Base-by-base conservation (phyloP, 2,113 vertebrate species). In the Nyctibius bracteatus region DNA sequence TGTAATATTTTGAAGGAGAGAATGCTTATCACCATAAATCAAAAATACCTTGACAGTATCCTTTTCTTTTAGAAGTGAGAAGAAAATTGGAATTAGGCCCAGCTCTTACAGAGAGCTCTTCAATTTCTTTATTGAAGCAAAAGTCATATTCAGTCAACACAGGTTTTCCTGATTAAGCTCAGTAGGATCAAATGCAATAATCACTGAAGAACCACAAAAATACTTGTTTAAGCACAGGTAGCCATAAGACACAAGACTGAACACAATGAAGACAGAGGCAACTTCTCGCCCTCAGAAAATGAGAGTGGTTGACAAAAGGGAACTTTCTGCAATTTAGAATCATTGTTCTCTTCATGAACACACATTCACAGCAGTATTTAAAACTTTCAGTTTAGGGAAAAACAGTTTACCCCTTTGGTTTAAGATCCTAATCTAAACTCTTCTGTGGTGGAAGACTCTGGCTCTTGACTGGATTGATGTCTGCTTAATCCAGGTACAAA, bases 121-220 rank as follows among this genome's bases (percentile, higher is more conserved):
- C 88, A 82, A 52, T 90, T 88, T 87, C 74, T 57, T 94, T 88
- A 57, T 57, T 80, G 66, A 93, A 94, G 44, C 24, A 95, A 85
- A 95, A 97, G 52, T 41, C 47, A 68, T 70, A 84, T 55, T 81
- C 73, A 82, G 81, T 61, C 65, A 90, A 80, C 54, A 66, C 71
- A 79, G 58, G 92, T 77, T 93, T 90, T 90, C 78, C 66, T 66
- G 67, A 88, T 80, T 80, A 92, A 90, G 46, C 66, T 58, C 66
- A 80, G 85, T 67, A 70, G 81, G 90, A 90, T 94, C 90, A 83
- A 91, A 79, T 52, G 43, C 0, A 0, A 58, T 46, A 82, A 58
- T 86, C 77, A 77, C 46, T 58, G 43, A 72, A 86, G 67, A 82
- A 93, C 88, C 59, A 88, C 39, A 91, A 51, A 95, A 93, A 46